Evolutionary conservation across 2,113 vertebrate genomes (phyloP).

Genomic region (Thryonomys swinderianus): DNA sequence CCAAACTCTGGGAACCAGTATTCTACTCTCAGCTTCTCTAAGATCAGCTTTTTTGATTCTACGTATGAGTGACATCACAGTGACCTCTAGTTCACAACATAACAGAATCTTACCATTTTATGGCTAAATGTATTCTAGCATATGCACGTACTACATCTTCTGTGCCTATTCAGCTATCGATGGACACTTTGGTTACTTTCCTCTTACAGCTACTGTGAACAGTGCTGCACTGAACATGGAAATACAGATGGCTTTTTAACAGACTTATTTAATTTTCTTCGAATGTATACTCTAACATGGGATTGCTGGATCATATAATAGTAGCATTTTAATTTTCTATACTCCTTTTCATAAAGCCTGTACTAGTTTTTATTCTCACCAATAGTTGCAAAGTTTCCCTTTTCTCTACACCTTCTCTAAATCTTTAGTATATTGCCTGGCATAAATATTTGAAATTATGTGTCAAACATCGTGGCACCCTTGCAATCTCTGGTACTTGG

Average conservation of each 20-base stretch:
- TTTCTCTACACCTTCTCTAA: neutral
- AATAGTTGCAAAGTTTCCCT: neutral
- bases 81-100: neutral
- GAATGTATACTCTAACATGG: too few relatives aligned
- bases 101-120: neutral
- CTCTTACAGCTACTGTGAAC: neutral
- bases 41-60: too few relatives aligned
- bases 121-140: neutral
- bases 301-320: neutral
- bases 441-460: too few relatives aligned
- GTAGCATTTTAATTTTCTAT: neutral
- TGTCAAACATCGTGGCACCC: too few relatives aligned
- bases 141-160: neutral
- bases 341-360: neutral
- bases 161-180: neutral
- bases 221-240: neutral
- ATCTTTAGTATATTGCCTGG: too few relatives aligned
- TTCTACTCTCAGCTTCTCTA: too few relatives aligned
- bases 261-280: neutral
- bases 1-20: too few relatives aligned
- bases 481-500: too few relatives aligned
- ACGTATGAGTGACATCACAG: neutral
- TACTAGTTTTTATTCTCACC: neutral
- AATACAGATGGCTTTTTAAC: too few relatives aligned
- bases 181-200: neutral